These are phyloP conservation scores for Syngnathus scovelli DNA, from an alignment of 2,113 vertebrate genomes.

Conservation along the genomic window DNA sequence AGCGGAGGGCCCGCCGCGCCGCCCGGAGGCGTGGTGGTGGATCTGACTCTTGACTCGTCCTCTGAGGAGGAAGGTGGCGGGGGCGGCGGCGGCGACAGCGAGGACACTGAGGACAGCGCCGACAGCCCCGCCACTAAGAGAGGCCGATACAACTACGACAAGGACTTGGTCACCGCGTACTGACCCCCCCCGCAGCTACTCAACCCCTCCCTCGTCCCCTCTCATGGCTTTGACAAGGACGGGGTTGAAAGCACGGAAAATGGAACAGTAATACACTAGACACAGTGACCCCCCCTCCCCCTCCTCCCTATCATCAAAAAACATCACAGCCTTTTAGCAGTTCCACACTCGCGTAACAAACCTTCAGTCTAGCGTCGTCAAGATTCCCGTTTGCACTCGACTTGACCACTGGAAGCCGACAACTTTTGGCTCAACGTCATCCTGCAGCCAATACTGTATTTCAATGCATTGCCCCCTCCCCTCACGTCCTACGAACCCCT, in stretches of 20 bases:
- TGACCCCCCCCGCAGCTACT: conserved; percentile 67
- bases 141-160: conserved; percentile 88
- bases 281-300: conserved; percentile 38
- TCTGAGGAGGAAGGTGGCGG: conserved; percentile 83
- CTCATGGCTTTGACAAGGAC: conserved; percentile 48
- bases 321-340: conserved; percentile 55
- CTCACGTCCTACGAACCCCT: conserved; percentile 1
- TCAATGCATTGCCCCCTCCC: conserved; percentile 26
- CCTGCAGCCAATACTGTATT: conserved; percentile 49
- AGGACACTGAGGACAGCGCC: conserved; percentile 88
- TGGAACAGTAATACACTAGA: conserved; percentile 51
- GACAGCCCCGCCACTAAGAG: conserved; percentile 85
- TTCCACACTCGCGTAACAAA: conserved; percentile 51
- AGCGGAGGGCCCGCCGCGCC: conserved; percentile 48
- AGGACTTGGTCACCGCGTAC: conserved; percentile 94
- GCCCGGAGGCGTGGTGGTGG: conserved; percentile 81
- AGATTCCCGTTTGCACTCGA: conserved; percentile 55
- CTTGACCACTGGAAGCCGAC: conserved; percentile 46
- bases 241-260: conserved; percentile 52
- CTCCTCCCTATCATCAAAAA: background rate
- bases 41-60: conserved; percentile 95
- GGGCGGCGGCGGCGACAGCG: conserved; percentile 81
- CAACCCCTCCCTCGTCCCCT: conserved; percentile 26
- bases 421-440: conserved; percentile 33
- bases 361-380: conserved; percentile 40